Conservation (phyloP, 2,888 invertebrate species). For the Thereva nobilitata region DNA sequence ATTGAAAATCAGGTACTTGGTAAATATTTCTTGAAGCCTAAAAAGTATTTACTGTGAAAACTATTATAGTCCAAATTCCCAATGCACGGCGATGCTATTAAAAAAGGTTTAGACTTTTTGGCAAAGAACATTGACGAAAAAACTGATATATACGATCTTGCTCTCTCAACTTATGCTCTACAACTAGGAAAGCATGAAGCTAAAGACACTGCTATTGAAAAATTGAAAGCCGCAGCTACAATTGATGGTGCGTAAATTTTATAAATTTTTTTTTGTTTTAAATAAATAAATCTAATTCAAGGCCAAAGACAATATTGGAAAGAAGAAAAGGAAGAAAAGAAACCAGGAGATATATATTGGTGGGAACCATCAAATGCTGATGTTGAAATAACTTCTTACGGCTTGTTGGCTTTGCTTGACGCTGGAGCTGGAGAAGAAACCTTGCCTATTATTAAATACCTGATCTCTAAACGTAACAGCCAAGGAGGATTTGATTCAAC, state of each 20-base stretch:
- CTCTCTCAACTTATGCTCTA: conserved; percentile 76
- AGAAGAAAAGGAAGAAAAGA: conserved; percentile 59
- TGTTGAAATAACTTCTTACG: conserved; percentile 88
- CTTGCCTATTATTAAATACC: conserved; percentile 70
- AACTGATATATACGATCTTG: conserved; percentile 73
- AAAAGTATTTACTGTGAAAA: conserved; percentile 9
- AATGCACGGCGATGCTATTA: conserved; percentile 69
- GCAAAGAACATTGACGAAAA: conserved; percentile 69
- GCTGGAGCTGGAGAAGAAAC: conserved; percentile 51
- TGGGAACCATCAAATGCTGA: conserved; percentile 67
- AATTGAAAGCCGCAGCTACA: conserved; percentile 61
- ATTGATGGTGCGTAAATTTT: conserved; percentile 55
- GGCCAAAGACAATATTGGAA: conserved; percentile 75
- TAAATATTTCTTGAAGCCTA: conserved; percentile 12
- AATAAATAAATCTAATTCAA: neutral
- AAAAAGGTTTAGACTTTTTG: conserved; percentile 77
- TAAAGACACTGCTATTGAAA: conserved; percentile 66
- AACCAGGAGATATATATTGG: conserved; percentile 68
- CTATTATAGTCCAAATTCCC: conserved; percentile 33
- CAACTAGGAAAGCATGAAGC: conserved; percentile 74
- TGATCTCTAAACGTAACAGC: conserved; percentile 68
- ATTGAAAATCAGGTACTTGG: conserved; percentile 66
- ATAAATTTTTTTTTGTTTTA: neutral
- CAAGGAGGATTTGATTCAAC: conserved; percentile 77
- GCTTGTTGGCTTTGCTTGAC: conserved; percentile 71